Evolutionary conservation across 2,797 vertebrate genomes (phyloP).

Genomic region (Liasis olivaceus): DNA sequence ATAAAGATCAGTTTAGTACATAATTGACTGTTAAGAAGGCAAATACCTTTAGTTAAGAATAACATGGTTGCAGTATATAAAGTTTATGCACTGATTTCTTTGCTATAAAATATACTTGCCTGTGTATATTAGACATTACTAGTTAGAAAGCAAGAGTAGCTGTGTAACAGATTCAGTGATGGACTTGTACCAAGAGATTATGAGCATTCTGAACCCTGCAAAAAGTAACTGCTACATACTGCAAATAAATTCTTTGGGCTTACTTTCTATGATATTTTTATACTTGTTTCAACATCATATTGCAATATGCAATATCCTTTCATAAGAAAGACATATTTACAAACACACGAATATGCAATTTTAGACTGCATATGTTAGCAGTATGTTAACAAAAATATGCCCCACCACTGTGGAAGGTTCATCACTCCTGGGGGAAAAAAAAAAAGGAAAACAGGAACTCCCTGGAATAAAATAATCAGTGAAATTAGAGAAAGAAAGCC

Average conservation of each 20-base stretch:
- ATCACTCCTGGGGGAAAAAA: not conserved
- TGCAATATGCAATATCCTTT: not conserved
- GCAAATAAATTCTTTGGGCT: not conserved
- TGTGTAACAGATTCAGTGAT: not conserved
- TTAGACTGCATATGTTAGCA: not conserved
- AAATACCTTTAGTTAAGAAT: not conserved
- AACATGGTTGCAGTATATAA: not conserved
- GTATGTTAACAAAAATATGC: not conserved
- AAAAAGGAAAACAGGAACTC: not conserved
- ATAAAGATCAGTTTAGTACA: not conserved
- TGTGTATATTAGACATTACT: not conserved
- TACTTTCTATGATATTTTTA: not conserved
- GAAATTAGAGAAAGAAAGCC: not conserved
- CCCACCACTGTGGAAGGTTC: not conserved
- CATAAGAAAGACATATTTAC: not conserved
- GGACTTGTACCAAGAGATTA: not conserved
- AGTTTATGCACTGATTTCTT: not conserved
- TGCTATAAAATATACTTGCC: not conserved
- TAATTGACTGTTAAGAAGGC: not conserved
- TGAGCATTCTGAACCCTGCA: not conserved
- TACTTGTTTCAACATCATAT: not conserved
- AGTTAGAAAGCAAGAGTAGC: not conserved
- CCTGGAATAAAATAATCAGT: not conserved
- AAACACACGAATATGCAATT: not conserved
- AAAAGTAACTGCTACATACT: not conserved